Percentiles rank a stretch among this genome's conserved stretches.
Evolutionary conservation across 2,888 invertebrate species (phyloP).

Genomic region (Brassicogethes aeneus): DNA sequence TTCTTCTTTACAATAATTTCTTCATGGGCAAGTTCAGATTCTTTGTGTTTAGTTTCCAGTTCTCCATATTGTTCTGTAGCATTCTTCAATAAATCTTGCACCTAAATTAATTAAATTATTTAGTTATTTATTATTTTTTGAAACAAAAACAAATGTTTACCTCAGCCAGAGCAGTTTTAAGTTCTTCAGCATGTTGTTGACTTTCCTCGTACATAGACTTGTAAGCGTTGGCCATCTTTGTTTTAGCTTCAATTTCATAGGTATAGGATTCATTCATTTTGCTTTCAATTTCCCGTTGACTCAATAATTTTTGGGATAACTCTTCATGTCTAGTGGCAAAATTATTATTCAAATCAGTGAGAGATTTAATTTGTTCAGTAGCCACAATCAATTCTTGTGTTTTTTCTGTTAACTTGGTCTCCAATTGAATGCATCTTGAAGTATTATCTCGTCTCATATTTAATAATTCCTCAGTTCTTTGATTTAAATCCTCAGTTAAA

Average conservation of each 20-base stretch:
- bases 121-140: background rate
- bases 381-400: slow-evolving; percentile 69
- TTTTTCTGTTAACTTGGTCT: slow-evolving; percentile 69
- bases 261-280: slow-evolving; percentile 56
- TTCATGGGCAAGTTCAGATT: slow-evolving; percentile 54
- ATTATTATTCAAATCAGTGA: slow-evolving; percentile 62
- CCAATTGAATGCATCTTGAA: slow-evolving; percentile 53
- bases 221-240: slow-evolving; percentile 74
- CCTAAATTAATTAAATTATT: slow-evolving; percentile 14
- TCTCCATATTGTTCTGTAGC: slow-evolving; percentile 75
- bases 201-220: slow-evolving; percentile 73
- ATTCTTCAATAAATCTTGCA: slow-evolving; percentile 50
- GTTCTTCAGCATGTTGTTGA: slow-evolving; percentile 66
- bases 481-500: slow-evolving; percentile 68
- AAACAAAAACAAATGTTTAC: no score
- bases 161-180: slow-evolving; percentile 68
- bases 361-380: slow-evolving; percentile 57
- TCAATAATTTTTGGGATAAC: slow-evolving; percentile 59
- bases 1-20: slow-evolving; percentile 60
- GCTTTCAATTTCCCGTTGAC: slow-evolving; percentile 54
- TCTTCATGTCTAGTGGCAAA: slow-evolving; percentile 59
- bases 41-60: slow-evolving; percentile 63
- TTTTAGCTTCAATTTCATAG: slow-evolving; percentile 81
- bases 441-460: slow-evolving; percentile 67
- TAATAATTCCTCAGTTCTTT: slow-evolving; percentile 69